phyloP scores from a whole-genome alignment of 2,113 vertebrate genomes.

The Oxyura jamaicensis region DNA sequence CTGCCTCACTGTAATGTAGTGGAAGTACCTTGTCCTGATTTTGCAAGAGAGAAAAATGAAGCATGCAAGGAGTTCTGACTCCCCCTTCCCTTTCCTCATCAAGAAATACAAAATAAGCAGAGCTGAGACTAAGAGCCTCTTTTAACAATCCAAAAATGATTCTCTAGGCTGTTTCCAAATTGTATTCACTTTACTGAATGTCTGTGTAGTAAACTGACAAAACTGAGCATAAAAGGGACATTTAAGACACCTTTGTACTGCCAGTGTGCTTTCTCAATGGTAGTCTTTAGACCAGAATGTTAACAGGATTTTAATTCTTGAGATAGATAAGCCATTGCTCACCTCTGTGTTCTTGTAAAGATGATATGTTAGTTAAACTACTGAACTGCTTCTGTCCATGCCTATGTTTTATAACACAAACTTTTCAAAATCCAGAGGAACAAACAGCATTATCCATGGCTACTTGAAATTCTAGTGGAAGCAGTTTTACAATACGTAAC shows the following conservation, averaged over 20 bases:
- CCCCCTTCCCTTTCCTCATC: fast-evolving
- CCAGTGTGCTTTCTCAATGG: neutral
- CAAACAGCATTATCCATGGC: neutral
- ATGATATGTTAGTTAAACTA: neutral
- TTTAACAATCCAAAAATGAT: neutral
- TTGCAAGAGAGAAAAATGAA: neutral
- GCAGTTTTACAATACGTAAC: neutral
- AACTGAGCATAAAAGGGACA: neutral
- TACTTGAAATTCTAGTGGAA: neutral
- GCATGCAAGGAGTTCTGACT: neutral
- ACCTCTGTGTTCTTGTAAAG: neutral
- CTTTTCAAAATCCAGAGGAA: neutral
- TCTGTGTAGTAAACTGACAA: neutral
- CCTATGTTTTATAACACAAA: fast-evolving
- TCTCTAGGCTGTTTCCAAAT: neutral
- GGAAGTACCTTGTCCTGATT: neutral
- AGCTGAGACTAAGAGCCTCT: neutral
- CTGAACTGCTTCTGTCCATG: neutral
- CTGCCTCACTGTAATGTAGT: neutral
- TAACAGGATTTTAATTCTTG: neutral
- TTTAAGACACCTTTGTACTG: neutral
- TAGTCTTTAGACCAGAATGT: neutral
- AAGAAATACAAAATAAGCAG: neutral
- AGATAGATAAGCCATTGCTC: neutral
- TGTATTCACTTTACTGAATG: neutral